Conservation (phyloP, 2,888 invertebrate species). For the Lomographa bimaculata region DNA sequence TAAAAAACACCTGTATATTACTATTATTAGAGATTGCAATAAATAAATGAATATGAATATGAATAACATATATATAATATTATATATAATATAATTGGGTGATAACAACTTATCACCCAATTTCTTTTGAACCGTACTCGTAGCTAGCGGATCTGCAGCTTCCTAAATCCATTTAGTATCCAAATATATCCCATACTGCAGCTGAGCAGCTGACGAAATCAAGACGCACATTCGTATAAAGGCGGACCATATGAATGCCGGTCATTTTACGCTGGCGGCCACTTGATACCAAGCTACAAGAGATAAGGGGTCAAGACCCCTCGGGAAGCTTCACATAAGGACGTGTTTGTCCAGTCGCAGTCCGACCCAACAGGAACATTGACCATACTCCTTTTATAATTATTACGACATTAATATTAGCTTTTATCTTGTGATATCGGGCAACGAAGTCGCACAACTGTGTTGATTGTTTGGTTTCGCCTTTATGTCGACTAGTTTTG, state of each 20-base stretch:
- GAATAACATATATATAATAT: too few relatives aligned
- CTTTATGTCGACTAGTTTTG: slow-evolving; percentile 5
- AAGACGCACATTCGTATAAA: slow-evolving; percentile 21
- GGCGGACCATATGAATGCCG: slow-evolving; percentile 42
- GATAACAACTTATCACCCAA: too few relatives aligned
- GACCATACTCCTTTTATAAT: slow-evolving; percentile 28
- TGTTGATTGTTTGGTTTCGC: not conserved
- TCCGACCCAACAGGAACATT: slow-evolving; percentile 25
- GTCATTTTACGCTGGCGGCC: slow-evolving; percentile 53
- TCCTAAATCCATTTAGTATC: slow-evolving; percentile 19
- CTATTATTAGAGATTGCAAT: too few relatives aligned
- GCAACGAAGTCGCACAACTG: not conserved
- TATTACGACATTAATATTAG: slow-evolving; percentile 15
- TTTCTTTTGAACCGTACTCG: slow-evolving; percentile 21
- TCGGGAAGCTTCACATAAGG: slow-evolving; percentile 59
- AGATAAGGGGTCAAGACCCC: slow-evolving; percentile 73
- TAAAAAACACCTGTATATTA: too few relatives aligned
- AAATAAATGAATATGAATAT: too few relatives aligned
- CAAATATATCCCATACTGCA: slow-evolving; percentile 17
- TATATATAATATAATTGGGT: too few relatives aligned
- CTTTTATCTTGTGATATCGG: slow-evolving; percentile 4
- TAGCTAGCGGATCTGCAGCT: slow-evolving; percentile 11
- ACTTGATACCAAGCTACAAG: slow-evolving; percentile 45
- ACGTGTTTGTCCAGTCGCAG: slow-evolving; percentile 52
- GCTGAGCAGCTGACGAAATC: slow-evolving; percentile 31